Evolutionary conservation across 2,797 vertebrate species (phyloP), one percentile per base, ranked within the genome.

Genomic region (Anguilla megastoma): DNA sequence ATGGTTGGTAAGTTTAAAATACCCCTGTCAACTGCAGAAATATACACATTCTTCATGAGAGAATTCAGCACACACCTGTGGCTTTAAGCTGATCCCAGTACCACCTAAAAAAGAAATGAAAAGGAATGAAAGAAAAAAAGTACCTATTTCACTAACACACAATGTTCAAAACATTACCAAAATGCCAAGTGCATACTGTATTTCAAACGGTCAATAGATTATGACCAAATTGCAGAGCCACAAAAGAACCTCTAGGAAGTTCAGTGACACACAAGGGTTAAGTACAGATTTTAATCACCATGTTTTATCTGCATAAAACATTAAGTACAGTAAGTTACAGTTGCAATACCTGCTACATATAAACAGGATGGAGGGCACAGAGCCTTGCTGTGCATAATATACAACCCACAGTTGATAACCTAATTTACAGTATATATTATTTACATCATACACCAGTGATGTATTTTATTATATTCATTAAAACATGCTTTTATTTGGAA

Each of bases 281-380:
- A n/a, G 63, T 69, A 24, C 9, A 69, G 63, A 69, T 69, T 69
- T 69, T 69, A 69, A 69, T 69, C n/a, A 69, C 24, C 63, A 69
- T 69, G 63, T 69, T 69, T 24, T 69, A 69, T 27, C 63, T 69
- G 63, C n/a, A 69, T 69, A 69, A 7, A 69, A 69, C n/a, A n/a
- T 69, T 69, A 69, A 63, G 24, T 63, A 7, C 24, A 69, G 63
- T 69, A 24, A 4, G 24, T n/a, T 21, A 63, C 24, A 69, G n/a
- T 9, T 69, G 7, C 24, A 27, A 69, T 69, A 69, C 5, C 63
- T 69, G 6, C 24, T 69, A 69, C 63, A 66, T 66, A 27, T 66
- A 4, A 27, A 66, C 7, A n/a, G 24, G 21, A 69, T 5, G 24
- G 63, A n/a, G 24, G n/a, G n/a, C 24, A 69, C 63, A 27, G 63